Conservation (phyloP, 1,140 invertebrate species). For the Drosophila rhopaloa region DNA sequence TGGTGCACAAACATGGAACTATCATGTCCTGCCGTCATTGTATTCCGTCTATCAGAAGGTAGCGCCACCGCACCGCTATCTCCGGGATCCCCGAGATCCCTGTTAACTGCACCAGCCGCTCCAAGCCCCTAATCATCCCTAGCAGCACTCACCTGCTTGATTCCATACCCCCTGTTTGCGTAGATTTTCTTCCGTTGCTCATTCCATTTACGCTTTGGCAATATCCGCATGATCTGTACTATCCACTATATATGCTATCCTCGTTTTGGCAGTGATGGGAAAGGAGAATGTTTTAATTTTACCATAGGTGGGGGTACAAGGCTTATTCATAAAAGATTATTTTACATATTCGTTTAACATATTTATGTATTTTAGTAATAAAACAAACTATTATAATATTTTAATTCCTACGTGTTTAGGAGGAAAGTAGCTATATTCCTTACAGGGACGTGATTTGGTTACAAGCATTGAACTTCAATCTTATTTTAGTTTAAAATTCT, state of each 20-base stretch:
- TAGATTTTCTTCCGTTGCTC: conserved; percentile 14
- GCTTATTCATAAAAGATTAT: no score
- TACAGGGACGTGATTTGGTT: no score
- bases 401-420: no score
- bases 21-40: conserved; percentile 92
- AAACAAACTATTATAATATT: no score
- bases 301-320: background rate
- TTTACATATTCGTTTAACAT: no score
- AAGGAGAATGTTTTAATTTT: background rate
- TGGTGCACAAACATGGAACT: conserved; percentile 90
- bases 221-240: conserved; percentile 32
- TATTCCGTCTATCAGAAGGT: conserved; percentile 94
- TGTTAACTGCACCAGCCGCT: conserved; percentile 17
- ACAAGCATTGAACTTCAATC: no score
- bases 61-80: conserved; percentile 67
- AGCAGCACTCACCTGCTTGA: conserved; percentile 10
- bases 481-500: no score
- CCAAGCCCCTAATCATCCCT: conserved; percentile 10
- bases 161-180: background rate
- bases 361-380: no score
- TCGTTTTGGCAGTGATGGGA: conserved; percentile 11
- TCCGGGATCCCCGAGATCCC: background rate
- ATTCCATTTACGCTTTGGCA: conserved; percentile 50
- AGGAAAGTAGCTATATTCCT: no score
- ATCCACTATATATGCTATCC: conserved; percentile 9